Evolutionary conservation across 1,140 invertebrate species (phyloP).

Genomic region (Streblospio benedicti): DNA sequence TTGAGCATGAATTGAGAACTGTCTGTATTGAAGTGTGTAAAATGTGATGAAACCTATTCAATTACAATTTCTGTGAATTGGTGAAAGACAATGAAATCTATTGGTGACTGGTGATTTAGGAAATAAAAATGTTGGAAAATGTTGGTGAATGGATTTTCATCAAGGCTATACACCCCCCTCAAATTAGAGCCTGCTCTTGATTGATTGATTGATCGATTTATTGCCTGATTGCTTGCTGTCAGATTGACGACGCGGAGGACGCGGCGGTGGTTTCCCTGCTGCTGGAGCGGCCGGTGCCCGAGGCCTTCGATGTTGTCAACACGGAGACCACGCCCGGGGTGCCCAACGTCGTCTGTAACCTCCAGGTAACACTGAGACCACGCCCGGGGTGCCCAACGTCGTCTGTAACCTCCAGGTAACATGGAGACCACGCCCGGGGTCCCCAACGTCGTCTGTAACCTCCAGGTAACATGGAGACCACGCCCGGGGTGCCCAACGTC

Average conservation of each 20-base stretch:
- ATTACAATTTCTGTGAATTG: too few relatives aligned
- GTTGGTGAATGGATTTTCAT: too few relatives aligned
- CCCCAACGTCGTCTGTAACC: constrained; percentile 57
- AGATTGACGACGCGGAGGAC: constrained; percentile 80
- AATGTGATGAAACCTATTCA: too few relatives aligned
- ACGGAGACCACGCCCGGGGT: constrained; percentile 70
- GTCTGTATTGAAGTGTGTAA: too few relatives aligned
- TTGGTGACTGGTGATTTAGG: too few relatives aligned
- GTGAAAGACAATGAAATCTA: too few relatives aligned
- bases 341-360: constrained; percentile 57
- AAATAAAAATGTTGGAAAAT: too few relatives aligned
- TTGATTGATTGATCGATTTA: too few relatives aligned
- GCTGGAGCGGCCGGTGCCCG: constrained; percentile 66
- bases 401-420: constrained; percentile 59
- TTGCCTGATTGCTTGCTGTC: constrained; percentile 22
- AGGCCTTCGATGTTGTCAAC: constrained; percentile 75
- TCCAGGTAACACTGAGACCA: constrained; percentile 57
- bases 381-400: constrained; percentile 60
- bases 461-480: constrained; percentile 69
- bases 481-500: constrained; percentile 60
- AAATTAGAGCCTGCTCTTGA: too few relatives aligned
- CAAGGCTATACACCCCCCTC: too few relatives aligned
- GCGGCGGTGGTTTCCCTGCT: constrained; percentile 68
- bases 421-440: constrained; percentile 67
- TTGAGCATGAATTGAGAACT: too few relatives aligned